These are phyloP conservation scores for Hystrix cristata DNA, from an alignment of 2,113 vertebrate species.

Conservation along the genomic window DNA sequence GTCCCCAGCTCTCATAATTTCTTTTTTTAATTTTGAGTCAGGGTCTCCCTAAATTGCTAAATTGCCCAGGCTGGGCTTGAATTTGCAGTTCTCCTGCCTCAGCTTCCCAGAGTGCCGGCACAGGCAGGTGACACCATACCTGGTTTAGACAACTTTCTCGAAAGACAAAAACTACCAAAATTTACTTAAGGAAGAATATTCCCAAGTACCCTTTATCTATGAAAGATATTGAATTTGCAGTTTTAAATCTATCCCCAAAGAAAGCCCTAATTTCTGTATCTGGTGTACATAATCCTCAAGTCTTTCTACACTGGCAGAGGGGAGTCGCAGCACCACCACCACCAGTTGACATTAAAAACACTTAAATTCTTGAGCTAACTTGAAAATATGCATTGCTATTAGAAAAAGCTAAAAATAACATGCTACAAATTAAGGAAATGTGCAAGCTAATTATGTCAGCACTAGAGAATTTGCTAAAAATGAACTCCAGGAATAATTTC, in stretches of 20 bases:
- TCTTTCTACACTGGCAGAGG: neutral
- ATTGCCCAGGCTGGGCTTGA: neutral
- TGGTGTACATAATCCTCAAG: neutral
- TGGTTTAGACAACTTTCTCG: neutral
- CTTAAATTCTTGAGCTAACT: neutral
- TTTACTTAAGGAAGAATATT: slow-evolving; percentile 3
- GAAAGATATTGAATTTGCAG: neutral
- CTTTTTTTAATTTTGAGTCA: neutral
- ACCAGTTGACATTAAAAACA: slow-evolving; percentile 10
- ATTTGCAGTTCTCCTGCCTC: neutral
- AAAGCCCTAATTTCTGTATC: neutral
- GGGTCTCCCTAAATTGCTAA: no score
- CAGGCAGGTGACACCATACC: no score
- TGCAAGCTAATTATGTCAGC: slow-evolving; percentile 35
- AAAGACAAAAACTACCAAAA: slow-evolving; percentile 21
- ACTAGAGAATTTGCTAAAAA: slow-evolving; percentile 42
- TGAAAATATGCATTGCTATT: slow-evolving; percentile 7
- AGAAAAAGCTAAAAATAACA: slow-evolving; percentile 48
- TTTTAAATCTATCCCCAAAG: neutral
- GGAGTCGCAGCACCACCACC: neutral
- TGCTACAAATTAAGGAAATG: slow-evolving; percentile 35
- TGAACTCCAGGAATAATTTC: slow-evolving; percentile 47
- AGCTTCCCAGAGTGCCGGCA: neutral
- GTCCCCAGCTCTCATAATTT: neutral
- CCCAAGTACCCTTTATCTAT: neutral